Conservation (phyloP, 2,888 invertebrate species). For the Ormyrus thymus region DNA sequence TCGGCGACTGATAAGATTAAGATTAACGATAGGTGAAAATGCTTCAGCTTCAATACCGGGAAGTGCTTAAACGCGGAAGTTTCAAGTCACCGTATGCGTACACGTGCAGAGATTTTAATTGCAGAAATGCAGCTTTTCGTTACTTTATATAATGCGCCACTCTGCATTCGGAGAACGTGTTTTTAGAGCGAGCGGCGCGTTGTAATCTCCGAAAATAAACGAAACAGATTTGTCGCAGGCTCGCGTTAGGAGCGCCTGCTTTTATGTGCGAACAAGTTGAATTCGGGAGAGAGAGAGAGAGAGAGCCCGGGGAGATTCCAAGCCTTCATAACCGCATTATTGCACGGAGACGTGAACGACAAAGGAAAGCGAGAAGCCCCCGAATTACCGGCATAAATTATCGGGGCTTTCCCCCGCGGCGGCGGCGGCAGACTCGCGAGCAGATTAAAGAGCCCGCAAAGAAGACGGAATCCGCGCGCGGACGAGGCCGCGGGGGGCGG, state of each 20-base stretch:
- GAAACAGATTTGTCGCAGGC: too few species aligned
- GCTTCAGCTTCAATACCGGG: neutral
- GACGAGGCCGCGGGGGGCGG: neutral
- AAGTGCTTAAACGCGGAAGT: neutral
- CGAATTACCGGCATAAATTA: constrained; percentile 51
- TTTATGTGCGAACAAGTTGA: neutral
- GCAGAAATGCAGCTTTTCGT: too few species aligned
- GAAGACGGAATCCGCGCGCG: neutral
- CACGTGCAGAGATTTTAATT: too few species aligned
- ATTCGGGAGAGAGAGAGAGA: neutral
- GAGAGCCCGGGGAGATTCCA: too few species aligned
- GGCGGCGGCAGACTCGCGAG: neutral
- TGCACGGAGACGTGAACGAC: constrained; percentile 16
- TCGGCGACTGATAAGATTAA: constrained; percentile 34
- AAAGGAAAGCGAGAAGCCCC: constrained; percentile 29
- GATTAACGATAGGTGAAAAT: constrained; percentile 28
- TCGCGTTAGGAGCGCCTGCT: neutral
- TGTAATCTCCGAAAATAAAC: too few species aligned
- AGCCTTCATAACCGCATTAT: constrained; percentile 11
- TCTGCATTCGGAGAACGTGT: too few species aligned
- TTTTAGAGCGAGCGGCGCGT: too few species aligned
- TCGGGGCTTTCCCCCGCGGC: neutral
- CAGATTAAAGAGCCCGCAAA: constrained; percentile 35
- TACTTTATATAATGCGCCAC: too few species aligned
- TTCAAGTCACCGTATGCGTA: neutral